Conservation (phyloP, 1,140 invertebrate species). For the Eciton burchellii region DNA sequence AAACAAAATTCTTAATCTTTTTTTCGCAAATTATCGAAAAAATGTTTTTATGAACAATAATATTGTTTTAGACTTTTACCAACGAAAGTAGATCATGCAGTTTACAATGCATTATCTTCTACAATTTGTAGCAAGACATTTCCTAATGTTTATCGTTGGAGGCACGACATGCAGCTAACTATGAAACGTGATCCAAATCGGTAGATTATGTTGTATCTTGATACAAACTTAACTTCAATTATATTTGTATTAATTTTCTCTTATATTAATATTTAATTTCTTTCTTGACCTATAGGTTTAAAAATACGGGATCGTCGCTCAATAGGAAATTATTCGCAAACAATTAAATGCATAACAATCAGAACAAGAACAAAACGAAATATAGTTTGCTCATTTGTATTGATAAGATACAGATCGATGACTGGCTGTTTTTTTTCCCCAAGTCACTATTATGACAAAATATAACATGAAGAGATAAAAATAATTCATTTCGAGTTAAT, state of each 20-base stretch:
- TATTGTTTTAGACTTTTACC: conserved; percentile 58
- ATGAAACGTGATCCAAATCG: conserved; percentile 74
- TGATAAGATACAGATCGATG: conserved; percentile 12
- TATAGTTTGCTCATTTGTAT: background rate
- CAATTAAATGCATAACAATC: conserved; percentile 38
- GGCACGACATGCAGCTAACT: conserved; percentile 84
- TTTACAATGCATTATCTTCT: conserved; percentile 88
- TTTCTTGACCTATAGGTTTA: conserved; percentile 44
- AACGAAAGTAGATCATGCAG: conserved; percentile 89
- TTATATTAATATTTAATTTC: background rate
- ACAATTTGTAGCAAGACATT: conserved; percentile 86
- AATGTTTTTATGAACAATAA: conserved; percentile 43
- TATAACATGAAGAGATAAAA: background rate
- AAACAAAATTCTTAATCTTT: conserved; percentile 53
- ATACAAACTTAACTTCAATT: conserved; percentile 4
- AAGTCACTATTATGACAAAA: background rate
- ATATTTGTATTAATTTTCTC: conserved; percentile 4
- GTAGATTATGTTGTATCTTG: conserved; percentile 45
- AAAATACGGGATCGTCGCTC: conserved; percentile 14
- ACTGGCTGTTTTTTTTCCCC: background rate
- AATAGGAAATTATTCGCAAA: conserved; percentile 58
- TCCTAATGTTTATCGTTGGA: conserved; percentile 90
- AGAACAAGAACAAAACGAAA: background rate
- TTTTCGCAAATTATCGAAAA: background rate
- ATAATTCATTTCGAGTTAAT: background rate